Base-by-base conservation (phyloP, 2,888 invertebrate genomes). In the Neuroscelio doddi region DNA sequence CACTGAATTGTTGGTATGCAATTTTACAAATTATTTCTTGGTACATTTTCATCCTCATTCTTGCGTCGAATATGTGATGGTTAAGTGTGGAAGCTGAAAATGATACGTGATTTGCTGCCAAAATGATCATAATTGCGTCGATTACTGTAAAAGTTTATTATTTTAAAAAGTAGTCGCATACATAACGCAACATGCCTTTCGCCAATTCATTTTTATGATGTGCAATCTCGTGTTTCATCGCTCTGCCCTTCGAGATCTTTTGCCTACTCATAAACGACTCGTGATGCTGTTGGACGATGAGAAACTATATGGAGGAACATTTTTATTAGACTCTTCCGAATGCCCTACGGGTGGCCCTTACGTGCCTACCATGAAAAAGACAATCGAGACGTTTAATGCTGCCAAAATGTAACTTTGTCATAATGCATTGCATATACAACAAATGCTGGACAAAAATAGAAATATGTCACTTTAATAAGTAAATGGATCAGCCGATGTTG, bases 281-380 rank as follows among this genome's bases (percentile, higher is more conserved):
- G 24, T 58, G 68, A 66, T 64, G 58, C 59, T 32, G 38, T 53
- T 24, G 55, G 29, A 12, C 39, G 53, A 58, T 52, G 59, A 50
- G 45, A 49, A 44, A 50, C 32, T 27, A 27, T 46, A 46, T 14
- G 47, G 21, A 69, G 63, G 58, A 66, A 72, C 72, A 73, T 76
- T 76, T 76, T 76, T 74, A 75, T 74, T 75, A 73, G 65, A 66
- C 61, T 68, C 57, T 61, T 41, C 55, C 61, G 50, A 65, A 61
- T 50, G 55, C 77, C 50, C 73, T 57, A 49, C 76, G 71, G 75
- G 74, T 72, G 74, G 73, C 61, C 74, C 47, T 63, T 52, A 42
- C 46, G 38, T 71, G 72, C 67, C 64, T 69, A 44, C 68, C 52
- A 38, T 27, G 36, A 10, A 29, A 51, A 58, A 26, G 29, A 27